Percentiles rank a stretch among this genome's conserved stretches.
phyloP scores from a whole-genome alignment of 2,797 vertebrate species.

The Glyptemys insculpta region DNA sequence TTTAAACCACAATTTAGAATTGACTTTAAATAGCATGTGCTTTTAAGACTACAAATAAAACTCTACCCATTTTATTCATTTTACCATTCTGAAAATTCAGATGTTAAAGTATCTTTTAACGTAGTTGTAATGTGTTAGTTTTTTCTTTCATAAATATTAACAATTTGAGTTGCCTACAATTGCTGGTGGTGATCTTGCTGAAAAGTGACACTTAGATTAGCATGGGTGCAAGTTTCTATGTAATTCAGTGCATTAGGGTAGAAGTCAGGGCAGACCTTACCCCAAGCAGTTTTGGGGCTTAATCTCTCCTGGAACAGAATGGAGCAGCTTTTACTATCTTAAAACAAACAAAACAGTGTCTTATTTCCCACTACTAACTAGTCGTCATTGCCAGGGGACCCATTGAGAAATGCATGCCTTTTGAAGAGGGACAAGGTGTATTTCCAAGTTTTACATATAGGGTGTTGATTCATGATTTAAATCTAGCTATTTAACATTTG shows the following conservation, averaged over 20 bases:
- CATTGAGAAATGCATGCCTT: neutral
- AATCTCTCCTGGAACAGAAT: neutral
- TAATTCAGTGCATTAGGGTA: neutral
- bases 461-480: neutral
- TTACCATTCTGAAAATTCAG: neutral
- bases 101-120: neutral
- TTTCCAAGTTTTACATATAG: neutral
- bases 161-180: neutral
- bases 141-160: neutral
- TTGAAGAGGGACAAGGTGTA: neutral
- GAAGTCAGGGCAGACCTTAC: neutral
- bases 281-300: neutral
- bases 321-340: neutral
- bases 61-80: too few relatives aligned
- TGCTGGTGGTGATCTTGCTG: neutral
- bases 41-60: neutral
- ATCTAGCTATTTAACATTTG: too few relatives aligned
- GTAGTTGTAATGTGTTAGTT: neutral
- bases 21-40: neutral
- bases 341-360: neutral
- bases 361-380: neutral
- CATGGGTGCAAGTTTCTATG: neutral
- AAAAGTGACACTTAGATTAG: neutral
- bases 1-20: neutral
- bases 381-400: neutral